Base-by-base conservation (phyloP, 2,797 vertebrate genomes). In the Amblyopsis hoosieri region DNA sequence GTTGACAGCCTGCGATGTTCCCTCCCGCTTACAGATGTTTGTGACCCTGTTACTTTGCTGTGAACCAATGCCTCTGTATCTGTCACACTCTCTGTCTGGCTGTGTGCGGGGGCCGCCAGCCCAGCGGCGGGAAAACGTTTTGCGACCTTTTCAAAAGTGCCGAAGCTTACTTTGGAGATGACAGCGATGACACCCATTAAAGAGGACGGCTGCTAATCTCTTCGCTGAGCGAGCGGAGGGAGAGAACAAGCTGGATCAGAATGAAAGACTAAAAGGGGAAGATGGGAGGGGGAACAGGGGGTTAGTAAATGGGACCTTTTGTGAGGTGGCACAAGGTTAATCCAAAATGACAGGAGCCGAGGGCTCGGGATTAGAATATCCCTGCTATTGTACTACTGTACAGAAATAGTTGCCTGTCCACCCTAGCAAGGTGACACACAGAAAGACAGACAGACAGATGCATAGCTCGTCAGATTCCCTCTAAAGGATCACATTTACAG, bases 11-110 rank as follows among this genome's bases (percentile, higher is more conserved):
- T 75, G 64, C 66, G 33, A 57, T 66, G 76, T 79, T 79, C 66
- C 53, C 54, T 67, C 58, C 60, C 69, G 62, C 60, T 82, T 70
- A 79, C 37, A 17, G 72, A 59, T 78, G 78, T 80, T 82, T 81
- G 70, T 80, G 81, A 85, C 85, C 87, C 68, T 67, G 69, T 85
- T 87, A 87, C 64, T 80, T 83, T 63, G 57, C 46, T 74, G 67
- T 76, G 72, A 89, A 83, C 72, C 70, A 62, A 45, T 54, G 69
- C 67, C 63, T 74, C 64, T 67, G 60, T 48, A 71, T 48, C 5
- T 14, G 33, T 4, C 3, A 49, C 72, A 71, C 3, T 56, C 3
- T 56, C 71, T 55, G 48, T 17, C 51, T 75, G 74, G 80, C 76
- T 77, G 79, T 83, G 81, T 85, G 77, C 61, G 69, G 74, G 81